Evolutionary conservation across 1,140 invertebrate genomes (phyloP), one percentile per base, ranked within the genome.

Genomic region (Pseudomyrmex sp.): DNA sequence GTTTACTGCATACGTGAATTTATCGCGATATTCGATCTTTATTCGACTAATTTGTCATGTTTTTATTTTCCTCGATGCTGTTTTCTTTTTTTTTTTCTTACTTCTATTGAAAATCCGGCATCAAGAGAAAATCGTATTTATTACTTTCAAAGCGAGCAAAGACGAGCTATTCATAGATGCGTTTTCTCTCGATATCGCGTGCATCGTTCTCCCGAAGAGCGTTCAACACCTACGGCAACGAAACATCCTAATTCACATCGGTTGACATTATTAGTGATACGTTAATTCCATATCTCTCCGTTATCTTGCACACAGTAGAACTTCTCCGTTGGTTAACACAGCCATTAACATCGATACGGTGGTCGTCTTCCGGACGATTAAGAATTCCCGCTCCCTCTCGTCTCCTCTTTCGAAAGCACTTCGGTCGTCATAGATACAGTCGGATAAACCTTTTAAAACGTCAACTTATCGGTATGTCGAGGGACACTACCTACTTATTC

Each of bases 381-480:
- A 80, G 44, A 15, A 13, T 50, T 58, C 10, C 26, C 26, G 1
- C 23, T 44, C 26, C 4, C n/a, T 18, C 12, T 2, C 12, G 1
- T 48, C 0, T 2, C 9, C 35, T 52, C 10, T 15, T 61, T 7
- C 13, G 12, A 80, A 59, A 72, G 54, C 44, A 80, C 54, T 80
- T 72, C 15, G 18, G 62, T 23, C 23, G 8, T 20, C 15, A 61
- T 52, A 35, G 35, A 35, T 35, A 59, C 9, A 70, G 54, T 73
- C 68, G 63, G 69, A 82, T 82, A 75, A 87, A 85, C 59, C 69
- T 75, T 44, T 85, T 48, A 65, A 69, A 73, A 75, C 48, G 83
- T 84, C 63, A 65, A 12, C 26, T 52, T 12, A 52, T 77, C 75
- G 46, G 56, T 54, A 80, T 48, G 52, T 50, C 46, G 44, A n/a